Evolutionary conservation across 2,888 invertebrate genomes (phyloP), one percentile per base, ranked within the genome.

Genomic region (Xestia sexstrigata): DNA sequence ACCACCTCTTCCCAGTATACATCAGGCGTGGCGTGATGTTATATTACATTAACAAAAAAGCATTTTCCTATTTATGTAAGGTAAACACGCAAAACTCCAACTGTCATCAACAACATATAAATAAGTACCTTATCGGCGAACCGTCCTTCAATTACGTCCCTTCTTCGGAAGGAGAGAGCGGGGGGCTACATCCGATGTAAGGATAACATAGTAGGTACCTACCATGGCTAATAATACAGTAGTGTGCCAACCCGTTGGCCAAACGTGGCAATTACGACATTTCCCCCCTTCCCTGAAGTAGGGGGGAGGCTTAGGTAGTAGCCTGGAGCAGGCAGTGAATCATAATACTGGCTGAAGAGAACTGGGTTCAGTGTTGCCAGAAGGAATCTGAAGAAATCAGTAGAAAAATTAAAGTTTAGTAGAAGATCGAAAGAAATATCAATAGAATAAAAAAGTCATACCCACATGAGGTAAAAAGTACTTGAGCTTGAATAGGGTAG

Each of bases 121-220:
- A 71, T 84, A 84, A 65, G 58, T 52, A 49, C 17, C 52, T 76
- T 86, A 74, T 71, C 70, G 47, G 55, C 62, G 35, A 73, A 62
- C 72, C 70, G 67, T 70, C 63, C 73, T 65, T 71, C 60, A 60
- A 82, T 73, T 82, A 74, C 47, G 68, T 68, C 60, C 70, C 86
- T 52, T 58, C 52, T 58, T 52, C 6, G 47, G 45, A 11, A 58
- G n/a, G 23, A 8, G 20, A 0, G 35, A 35, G 30, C n/a, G 35
- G 4, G 0, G 26, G 49, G 20, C 35, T 58, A 52, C 52, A 65
- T 60, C 68, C 66, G 58, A 68, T 73, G 63, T 82, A 66, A 73
- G 78, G 52, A 60, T 76, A 74, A 65, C 49, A 65, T 69, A 73
- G 69, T 60, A 45, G 65, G 13, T 30, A 72, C 7, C 47, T 60